Base-by-base conservation (phyloP, 2,797 vertebrate species). In the Fringilla coelebs region DNA sequence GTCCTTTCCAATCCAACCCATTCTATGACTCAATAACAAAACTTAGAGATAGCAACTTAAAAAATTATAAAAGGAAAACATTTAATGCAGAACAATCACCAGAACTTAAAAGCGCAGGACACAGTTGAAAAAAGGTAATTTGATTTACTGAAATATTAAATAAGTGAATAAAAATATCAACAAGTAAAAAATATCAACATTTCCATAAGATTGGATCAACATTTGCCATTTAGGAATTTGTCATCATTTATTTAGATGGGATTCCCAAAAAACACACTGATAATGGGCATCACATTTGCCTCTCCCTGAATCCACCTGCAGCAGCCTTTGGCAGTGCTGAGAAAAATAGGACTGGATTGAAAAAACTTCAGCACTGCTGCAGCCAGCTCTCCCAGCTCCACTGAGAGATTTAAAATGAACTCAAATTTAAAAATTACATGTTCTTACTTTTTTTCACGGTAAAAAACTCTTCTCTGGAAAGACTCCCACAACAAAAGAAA, bases 301-400 rank as follows among this genome's bases (percentile, higher is more conserved):
- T 48, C 34, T 16, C 65, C 71, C 36, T 6, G 48, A 22, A 52
- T 21, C 51, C 68, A 76, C 82, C 48, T 79, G 88, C 76, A 72
- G 61, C 74, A 40, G 32, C 4, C 2, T 12, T 49, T 29, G 82
- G 52, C 63, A 63, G 5, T 13, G 5, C 1, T 0, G 7, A n/a
- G 13, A 25, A 31, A 1, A 0, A 36, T 0, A 2, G 10, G 21
- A 10, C 17, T 24, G 15, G 7, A 28, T 7, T 34, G 45, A 71
- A 58, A 55, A 38, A 72, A 15, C 15, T 4, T 6, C 73, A 19
- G 16, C 43, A 11, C n/a, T 19, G 60, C 17, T 22, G 61, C 51
- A 68, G 67, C 9, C 66, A 32, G 7, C 36, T 60, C 38, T 38
- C 24, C 32, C 49, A 24, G 43, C 36, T 55, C 54, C 28, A 29